Evolutionary conservation across 1,140 invertebrate genomes (phyloP), one percentile per base, ranked within the genome.

Genomic region (Lerema accius): DNA sequence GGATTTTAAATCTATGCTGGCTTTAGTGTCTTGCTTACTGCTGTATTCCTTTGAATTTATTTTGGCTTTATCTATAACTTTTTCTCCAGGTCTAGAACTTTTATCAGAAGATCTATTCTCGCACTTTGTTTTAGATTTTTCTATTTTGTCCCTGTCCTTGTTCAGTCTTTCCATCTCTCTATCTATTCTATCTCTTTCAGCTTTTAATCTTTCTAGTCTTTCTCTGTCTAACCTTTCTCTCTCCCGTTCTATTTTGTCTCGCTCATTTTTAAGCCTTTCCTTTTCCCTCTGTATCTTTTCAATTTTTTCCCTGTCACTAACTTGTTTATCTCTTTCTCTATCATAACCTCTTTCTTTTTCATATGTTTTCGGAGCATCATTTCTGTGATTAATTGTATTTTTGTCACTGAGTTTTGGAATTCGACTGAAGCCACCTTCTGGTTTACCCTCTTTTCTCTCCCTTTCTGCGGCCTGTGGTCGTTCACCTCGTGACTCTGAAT

Each of bases 381-480:
- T 81, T 71, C 68, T 81, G 9, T 65, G 48, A 63, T 58, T 76
- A 40, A 13, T 68, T 56, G 45, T 42, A 60, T 55, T 68, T 77
- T 84, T 92, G 39, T 92, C 86, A 50, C 79, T 82, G 11, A 92
- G 26, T 87, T 93, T 93, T 32, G 92, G 91, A 60, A 93, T 92
- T 69, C 90, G 84, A 39, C 84, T 78, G 62, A 88, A 79, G 10
- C 73, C 71, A 46, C 32, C 7, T 13, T 86, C 84, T 11, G 76
- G 50, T 76, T 80, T 89, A 23, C 51, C 80, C 58, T 85, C 82
- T 75, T 80, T 89, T 26, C 53, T 81, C 60, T 85, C 82, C 61
- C 56, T 82, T 63, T 85, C 84, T 23, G 59, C 26, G 7, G 70
- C 7, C 19, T 46, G 55, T 48, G 46, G 71, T 50, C 46, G 78